phyloP scores from a whole-genome alignment of 2,888 invertebrate genomes.

The Polyommatus icarus region DNA sequence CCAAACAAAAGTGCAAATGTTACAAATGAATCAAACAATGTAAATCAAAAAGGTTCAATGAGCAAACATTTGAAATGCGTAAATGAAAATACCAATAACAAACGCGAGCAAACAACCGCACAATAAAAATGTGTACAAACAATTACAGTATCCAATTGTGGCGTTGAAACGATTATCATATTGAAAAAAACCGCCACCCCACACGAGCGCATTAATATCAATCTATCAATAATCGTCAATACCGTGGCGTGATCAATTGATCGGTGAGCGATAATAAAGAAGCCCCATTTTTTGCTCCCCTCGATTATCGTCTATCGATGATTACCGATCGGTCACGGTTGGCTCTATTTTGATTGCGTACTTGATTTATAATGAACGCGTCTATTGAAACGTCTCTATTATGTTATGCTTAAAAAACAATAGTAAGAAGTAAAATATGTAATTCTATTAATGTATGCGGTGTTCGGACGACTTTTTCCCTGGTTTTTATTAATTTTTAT shows the following conservation, averaged over 20 bases:
- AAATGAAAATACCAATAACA: slow-evolving; percentile 51
- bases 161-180: slow-evolving; percentile 63
- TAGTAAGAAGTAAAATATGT: slow-evolving; percentile 35
- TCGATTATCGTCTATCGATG: slow-evolving; percentile 63
- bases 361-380: slow-evolving; percentile 58
- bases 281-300: slow-evolving; percentile 58
- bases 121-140: slow-evolving; percentile 59
- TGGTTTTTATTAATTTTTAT: neutral
- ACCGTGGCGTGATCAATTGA: slow-evolving; percentile 74
- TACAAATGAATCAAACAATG: slow-evolving; percentile 31
- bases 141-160: slow-evolving; percentile 73
- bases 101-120: slow-evolving; percentile 57
- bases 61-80: slow-evolving; percentile 46
- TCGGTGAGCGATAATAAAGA: slow-evolving; percentile 70
- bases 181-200: slow-evolving; percentile 69
- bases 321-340: slow-evolving; percentile 56
- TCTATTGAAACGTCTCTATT: slow-evolving; percentile 64
- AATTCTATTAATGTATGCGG: slow-evolving; percentile 23
- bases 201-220: slow-evolving; percentile 69
- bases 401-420: slow-evolving; percentile 43
- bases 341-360: slow-evolving; percentile 61
- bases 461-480: neutral
- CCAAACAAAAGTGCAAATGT: slow-evolving; percentile 23
- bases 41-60: slow-evolving; percentile 50
- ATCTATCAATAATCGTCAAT: slow-evolving; percentile 77